Evolutionary conservation across 2,797 vertebrate genomes (phyloP), one percentile per base, ranked within the genome.

Genomic region (Momotus momota): DNA sequence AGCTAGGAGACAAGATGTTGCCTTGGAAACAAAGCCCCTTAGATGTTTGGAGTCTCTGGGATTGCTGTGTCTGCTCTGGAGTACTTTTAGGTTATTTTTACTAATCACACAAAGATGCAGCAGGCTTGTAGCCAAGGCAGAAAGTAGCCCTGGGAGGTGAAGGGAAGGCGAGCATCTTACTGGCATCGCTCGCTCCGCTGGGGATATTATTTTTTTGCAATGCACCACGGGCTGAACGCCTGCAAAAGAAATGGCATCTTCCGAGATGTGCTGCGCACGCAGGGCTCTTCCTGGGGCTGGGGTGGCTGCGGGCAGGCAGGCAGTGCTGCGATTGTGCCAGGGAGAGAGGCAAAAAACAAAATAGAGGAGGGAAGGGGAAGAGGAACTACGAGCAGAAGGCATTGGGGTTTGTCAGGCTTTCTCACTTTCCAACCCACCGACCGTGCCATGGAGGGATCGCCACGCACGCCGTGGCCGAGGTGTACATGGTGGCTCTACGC

Each of bases 21-120:
- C 97, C 97, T 97, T 97, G 97, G 98, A 88, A 97, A 98, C 98
- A 95, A 94, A 97, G 90, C 97, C 97, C 97, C 95, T 97, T 97
- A 80, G 93, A 97, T 96, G 96, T 73, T 92, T 95, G 94, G 96
- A 94, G 96, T 92, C 94, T 97, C 96, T 95, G 60, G 85, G 78
- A 94, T 96, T 93, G 88, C 94, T 91, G 81, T 82, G 88, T 83
- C 92, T 89, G 91, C 92, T 93, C 96, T 90, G 7, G 5, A 93
- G 93, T 89, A 88, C 85, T 97, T 97, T 96, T 93, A 41, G 85
- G 89, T 86, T 87, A 91, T 93, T 96, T 88, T 97, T 92, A 90
- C 90, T 89, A 96, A 69, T 55, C 62, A 71, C 87, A 95, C 87
- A 96, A 95, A 96, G 93, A 82, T 92, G 88, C 94, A 87, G 88